These are phyloP conservation scores for Syngnathus floridae DNA, from an alignment of 2,113 vertebrate genomes.

Conservation along the genomic window DNA sequence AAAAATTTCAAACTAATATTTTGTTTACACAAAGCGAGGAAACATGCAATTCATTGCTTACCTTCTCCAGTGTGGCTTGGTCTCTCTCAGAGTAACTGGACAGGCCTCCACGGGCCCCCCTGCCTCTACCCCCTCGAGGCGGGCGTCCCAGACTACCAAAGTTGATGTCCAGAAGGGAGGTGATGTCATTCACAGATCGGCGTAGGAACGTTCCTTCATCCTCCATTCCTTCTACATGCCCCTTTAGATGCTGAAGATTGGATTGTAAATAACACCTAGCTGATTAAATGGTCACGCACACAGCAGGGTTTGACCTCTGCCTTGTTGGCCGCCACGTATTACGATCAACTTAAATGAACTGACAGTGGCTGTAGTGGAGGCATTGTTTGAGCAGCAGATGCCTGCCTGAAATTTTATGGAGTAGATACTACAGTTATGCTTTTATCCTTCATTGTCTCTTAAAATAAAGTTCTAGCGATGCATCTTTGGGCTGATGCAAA, in stretches of 20 bases:
- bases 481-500: background rate
- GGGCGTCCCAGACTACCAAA: constrained; percentile 84
- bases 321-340: background rate
- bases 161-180: constrained; percentile 87
- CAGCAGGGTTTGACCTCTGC: background rate
- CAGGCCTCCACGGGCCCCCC: constrained; percentile 74
- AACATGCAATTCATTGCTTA: constrained; percentile 18
- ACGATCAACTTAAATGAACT: background rate
- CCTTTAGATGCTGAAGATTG: constrained; percentile 37
- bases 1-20: background rate
- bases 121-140: constrained; percentile 71
- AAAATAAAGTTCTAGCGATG: too few species aligned
- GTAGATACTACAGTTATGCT: background rate
- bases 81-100: constrained; percentile 53
- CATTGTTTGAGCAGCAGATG: background rate
- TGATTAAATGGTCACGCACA: background rate
- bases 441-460: background rate
- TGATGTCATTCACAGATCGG: constrained; percentile 89
- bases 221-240: constrained; percentile 39
- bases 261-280: background rate
- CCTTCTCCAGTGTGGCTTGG: constrained; percentile 48
- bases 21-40: background rate
- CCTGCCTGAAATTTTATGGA: background rate
- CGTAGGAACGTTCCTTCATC: constrained; percentile 73
- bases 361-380: background rate